Evolutionary conservation across 2,888 invertebrate species (phyloP), one percentile per base, ranked within the genome.

Genomic region (Caenorhabditis sp.): DNA sequence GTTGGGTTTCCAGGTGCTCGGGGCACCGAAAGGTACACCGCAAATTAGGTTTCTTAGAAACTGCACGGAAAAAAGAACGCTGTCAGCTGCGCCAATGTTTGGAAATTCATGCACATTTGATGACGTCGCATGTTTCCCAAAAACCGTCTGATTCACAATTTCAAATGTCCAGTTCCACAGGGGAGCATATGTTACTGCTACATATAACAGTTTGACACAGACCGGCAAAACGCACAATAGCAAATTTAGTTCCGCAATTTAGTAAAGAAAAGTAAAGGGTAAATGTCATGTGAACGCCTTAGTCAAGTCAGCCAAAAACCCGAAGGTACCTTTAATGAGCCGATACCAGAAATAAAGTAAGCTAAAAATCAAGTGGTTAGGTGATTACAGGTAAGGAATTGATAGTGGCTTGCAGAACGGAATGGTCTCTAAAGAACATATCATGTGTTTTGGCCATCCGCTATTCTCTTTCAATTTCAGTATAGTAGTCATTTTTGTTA

Each of bases 1-100:
- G 56, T 35, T 35, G 20, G 32, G 56, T 56, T 56, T 56, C 56
- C 9, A 55, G 55, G 55, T 18, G 20, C 20, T 47, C 47, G 8
- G 47, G 32, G 32, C 32, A 20, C 40, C 40, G 47, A 18, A 47
- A 18, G 47, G 47, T 18, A 18, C n/a, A 47, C n/a, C 18, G 18
- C 47, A 47, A 47, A 47, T 47, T 47, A 47, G 18, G 11, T 47
- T 47, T 47, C 47, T 40, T 15, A 40, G 15, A 40, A 40, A 9
- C 40, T 4, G 47, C 18, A 13, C 32, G 32, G 13, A 18, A 47
- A 47, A 47, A 47, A 47, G 47, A 47, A 47, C 47, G 47, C 20
- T 9, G 5, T 47, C 47, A 47, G 47, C 47, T 47, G 47, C 47
- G 18, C 47, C 18, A 18, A 9, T 4, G 47, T 47, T 47, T 18